Conservation (phyloP, 2,797 vertebrate species). For the Notamacropus eugenii region DNA sequence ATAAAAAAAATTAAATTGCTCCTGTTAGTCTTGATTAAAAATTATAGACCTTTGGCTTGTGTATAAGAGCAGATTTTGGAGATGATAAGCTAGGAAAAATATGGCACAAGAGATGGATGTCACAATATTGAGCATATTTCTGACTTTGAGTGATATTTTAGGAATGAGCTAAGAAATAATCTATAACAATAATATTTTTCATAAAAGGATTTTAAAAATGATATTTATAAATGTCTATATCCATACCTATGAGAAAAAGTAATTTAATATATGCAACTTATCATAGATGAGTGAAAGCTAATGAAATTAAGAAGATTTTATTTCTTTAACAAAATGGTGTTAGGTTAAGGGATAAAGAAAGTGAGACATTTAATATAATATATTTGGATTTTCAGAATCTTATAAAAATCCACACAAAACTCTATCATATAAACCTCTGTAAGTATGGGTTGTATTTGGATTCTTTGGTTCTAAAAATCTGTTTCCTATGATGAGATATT, state of each 20-base stretch:
- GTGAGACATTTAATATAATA: background rate
- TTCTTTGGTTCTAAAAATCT: background rate
- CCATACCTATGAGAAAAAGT: background rate
- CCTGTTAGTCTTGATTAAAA: background rate
- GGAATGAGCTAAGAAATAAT: background rate
- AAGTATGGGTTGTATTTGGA: background rate
- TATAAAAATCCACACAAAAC: background rate
- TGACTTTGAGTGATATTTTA: background rate
- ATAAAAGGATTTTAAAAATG: background rate
- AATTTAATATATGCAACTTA: slow-evolving; percentile 5
- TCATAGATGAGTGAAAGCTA: slow-evolving; percentile 3
- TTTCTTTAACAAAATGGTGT: background rate
- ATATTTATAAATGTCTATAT: background rate
- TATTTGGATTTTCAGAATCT: slow-evolving; percentile 6
- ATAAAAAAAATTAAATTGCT: background rate
- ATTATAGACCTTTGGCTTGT: background rate
- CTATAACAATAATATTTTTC: background rate
- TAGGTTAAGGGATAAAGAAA: slow-evolving; percentile 12
- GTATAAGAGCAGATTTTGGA: background rate
- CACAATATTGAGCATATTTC: background rate
- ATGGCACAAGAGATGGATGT: background rate
- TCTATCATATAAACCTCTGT: background rate
- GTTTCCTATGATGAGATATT: background rate
- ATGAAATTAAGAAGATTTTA: background rate
- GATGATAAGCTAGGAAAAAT: background rate